phyloP scores from a whole-genome alignment of 2,888 invertebrate genomes.

The Drosophila anceps region DNA sequence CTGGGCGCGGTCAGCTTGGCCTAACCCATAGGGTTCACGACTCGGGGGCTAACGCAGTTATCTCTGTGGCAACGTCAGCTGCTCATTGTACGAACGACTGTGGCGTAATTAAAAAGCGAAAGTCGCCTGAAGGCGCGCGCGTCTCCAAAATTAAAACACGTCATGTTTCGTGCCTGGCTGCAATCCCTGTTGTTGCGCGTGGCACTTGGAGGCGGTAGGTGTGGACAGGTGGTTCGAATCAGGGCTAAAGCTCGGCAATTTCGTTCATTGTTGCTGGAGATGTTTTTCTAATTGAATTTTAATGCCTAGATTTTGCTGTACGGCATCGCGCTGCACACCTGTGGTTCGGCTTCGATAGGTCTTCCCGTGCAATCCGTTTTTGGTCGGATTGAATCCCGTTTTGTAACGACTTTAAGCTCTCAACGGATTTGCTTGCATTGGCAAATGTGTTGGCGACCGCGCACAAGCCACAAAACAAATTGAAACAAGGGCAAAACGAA shows the following conservation, averaged over 20 bases:
- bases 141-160: constrained; percentile 52
- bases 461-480: constrained; percentile 45
- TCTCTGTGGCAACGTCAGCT: constrained; percentile 46
- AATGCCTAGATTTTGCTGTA: constrained; percentile 45
- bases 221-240: constrained; percentile 9
- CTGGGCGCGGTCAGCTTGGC: constrained; percentile 57
- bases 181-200: constrained; percentile 36
- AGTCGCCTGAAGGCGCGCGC: constrained; percentile 8
- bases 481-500: constrained; percentile 44
- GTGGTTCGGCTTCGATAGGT: neutral
- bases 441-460: constrained; percentile 17
- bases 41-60: constrained; percentile 54
- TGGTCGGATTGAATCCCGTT: constrained; percentile 1
- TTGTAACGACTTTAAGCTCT: constrained; percentile 36
- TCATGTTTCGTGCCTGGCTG: constrained; percentile 64
- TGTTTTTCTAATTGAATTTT: constrained; percentile 75
- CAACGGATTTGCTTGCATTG: constrained; percentile 51
- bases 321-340: constrained; percentile 5
- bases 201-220: neutral
- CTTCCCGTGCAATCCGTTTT: constrained; percentile 33
- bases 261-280: constrained; percentile 17
- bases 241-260: constrained; percentile 38
- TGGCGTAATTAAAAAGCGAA: constrained; percentile 70
- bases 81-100: constrained; percentile 49
- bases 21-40: constrained; percentile 40